Base-by-base conservation (phyloP, 1,140 invertebrate genomes). In the Zaprionus capensis region DNA sequence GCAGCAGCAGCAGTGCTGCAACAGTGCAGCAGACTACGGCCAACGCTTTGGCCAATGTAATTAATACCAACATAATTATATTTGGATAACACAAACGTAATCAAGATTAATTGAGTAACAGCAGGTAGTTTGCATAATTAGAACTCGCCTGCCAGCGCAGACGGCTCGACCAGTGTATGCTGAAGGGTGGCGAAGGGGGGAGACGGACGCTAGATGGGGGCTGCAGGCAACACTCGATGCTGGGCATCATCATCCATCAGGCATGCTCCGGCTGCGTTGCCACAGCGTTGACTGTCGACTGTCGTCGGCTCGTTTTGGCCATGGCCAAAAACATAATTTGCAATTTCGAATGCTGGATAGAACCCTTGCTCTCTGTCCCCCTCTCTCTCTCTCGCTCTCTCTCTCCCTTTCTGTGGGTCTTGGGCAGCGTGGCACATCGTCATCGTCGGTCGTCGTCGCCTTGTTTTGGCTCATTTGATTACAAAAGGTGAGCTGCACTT, bases 341-440 rank as follows among this genome's bases (percentile, higher is more conserved):
- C 86, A 91, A 86, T 91, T 91, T 93, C 51, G 96, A 96, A 74
- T 81, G 78, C 68, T 61, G 49, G 36, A 59, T 56, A 17, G 20
- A 34, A 11, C 31, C 4, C 38, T 41, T 28, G 24, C 68, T 56
- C 14, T 38, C 64, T n/a, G n/a, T 22, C 28, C n/a, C 28, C 5
- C 17, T 11, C 11, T 17, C 22, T 38, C 53, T 17, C 14, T 9
- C 38, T 44, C 11, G 11, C 28, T 7, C 28, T 9, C 20, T 46
- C n/a, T 2, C 14, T 15, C 46, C 14, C 57, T 28, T 17, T 20
- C 20, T 57, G 24, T 58, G 20, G 22, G 38, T 28, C 64, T 20
- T 57, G 62, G 51, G 34, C 46, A 15, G 46, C 46, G 14, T 64
- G 34, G 36, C 22, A n/a, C 49, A 38, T 66, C 49, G 53, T 66